Percentiles rank a stretch among this genome's conserved stretches.
phyloP scores from a whole-genome alignment of 2,113 vertebrate genomes.

The Typhlomys cinereus region DNA sequence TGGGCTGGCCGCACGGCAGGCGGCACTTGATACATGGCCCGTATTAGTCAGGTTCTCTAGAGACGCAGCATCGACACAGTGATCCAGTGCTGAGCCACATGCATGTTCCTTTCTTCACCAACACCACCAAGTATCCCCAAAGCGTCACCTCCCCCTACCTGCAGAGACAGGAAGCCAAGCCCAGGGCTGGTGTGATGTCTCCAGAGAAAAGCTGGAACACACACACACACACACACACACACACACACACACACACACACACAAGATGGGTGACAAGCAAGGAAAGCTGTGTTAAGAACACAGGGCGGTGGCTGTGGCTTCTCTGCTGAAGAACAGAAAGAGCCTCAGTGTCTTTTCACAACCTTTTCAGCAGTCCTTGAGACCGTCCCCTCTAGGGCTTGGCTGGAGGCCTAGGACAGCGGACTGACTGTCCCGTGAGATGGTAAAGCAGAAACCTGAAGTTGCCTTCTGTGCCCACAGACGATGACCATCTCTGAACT shows the following conservation, averaged over 20 bases:
- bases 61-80: not conserved
- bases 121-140: not conserved
- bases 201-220: not conserved
- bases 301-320: not conserved
- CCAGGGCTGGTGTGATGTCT: not conserved
- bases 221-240: not conserved
- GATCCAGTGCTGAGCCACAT: not conserved
- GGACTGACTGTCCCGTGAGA: no score
- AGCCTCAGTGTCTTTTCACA: not conserved
- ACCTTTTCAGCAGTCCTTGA: not conserved
- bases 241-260: accelerated
- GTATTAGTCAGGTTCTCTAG: no score
- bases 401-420: not conserved
- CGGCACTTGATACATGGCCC: not conserved
- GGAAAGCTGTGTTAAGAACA: not conserved
- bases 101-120: not conserved
- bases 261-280: not conserved
- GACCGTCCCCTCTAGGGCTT: not conserved
- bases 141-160: not conserved
- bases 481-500: not conserved
- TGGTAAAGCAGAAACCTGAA: not conserved
- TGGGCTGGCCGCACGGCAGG: not conserved
- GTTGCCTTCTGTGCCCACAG: not conserved
- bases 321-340: accelerated
- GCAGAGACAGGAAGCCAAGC: not conserved